Evolutionary conservation across 2,888 invertebrate genomes (phyloP), one percentile per base, ranked within the genome.

Genomic region (Limnephilus auricula): DNA sequence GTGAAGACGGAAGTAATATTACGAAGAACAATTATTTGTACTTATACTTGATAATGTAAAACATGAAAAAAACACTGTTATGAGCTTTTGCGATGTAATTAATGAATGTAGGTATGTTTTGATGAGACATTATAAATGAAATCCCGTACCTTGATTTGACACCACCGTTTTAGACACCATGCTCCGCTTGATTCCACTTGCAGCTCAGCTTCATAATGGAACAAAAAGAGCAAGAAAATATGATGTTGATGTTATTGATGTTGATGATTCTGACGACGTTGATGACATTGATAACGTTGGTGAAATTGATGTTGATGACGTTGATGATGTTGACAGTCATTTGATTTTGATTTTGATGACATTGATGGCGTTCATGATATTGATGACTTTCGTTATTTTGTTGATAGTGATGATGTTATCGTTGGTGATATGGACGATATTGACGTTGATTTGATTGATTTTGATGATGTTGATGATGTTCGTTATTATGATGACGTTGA

Each of bases 361-460:
- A 9, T 31, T 83, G 31, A 31, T 25, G 83, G 13, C 12, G 31
- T 12, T 34, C 30, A 31, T 25, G 83, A 83, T 6, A 9, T 31
- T 83, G 31, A 31, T 25, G 83, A 31, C 12, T 12, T 12, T 34
- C 30, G n/a, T n/a, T n/a, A 31, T 25, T 13, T 31, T 32, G 13
- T 18, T 83, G 83, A 13, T 34, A 32, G 2, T 31, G 83, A 34
- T 32, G 83, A 4, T 34, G 83, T 13, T 12, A 6, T 9, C 1
- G 83, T 83, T 34, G 83, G 32, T 31, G 83, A 83, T n/a, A 32
- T 83, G 3, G 83, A 34, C n/a, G 83, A n/a, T n/a, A n/a, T n/a
- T 34, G 34, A 34, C 5, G 83, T 25, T 79, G 79, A 79, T n/a
- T n/a, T n/a, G n/a, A n/a, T 30, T 79, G 79, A n/a, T 6, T 2